Evolutionary conservation across 2,888 invertebrate genomes (phyloP).

Genomic region (Penaeus monodon): DNA sequence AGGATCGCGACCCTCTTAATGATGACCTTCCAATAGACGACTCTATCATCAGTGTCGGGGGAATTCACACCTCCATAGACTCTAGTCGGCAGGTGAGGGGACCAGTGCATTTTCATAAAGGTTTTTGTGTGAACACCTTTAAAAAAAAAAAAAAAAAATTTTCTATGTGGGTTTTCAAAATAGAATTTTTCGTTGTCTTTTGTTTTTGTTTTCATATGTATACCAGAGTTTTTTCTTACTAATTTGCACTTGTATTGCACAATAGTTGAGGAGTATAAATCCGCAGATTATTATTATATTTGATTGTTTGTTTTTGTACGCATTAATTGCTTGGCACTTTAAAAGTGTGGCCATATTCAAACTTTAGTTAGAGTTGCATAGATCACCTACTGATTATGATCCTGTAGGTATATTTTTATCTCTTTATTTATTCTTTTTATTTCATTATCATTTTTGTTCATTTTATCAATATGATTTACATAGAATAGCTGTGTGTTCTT

Average conservation of each 20-base stretch:
- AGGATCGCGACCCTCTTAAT: conserved; percentile 58
- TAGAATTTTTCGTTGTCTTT: neutral
- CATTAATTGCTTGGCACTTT: no score
- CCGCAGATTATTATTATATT: no score
- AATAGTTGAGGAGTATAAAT: neutral
- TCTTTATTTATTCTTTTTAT: neutral
- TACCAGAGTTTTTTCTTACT: conserved; percentile 1
- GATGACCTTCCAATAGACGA: conserved; percentile 62
- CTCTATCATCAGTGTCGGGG: conserved; percentile 43
- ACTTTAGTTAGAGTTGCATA: neutral
- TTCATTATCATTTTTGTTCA: neutral
- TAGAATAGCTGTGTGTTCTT: neutral
- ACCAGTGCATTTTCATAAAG: neutral
- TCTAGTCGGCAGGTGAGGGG: conserved; percentile 46
- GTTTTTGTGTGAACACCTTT: neutral
- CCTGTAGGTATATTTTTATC: neutral
- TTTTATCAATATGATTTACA: neutral
- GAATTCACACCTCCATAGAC: conserved; percentile 55
- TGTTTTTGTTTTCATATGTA: neutral
- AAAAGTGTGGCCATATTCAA: no score
- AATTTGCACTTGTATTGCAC: neutral
- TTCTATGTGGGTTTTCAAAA: neutral
- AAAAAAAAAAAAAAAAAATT: no score
- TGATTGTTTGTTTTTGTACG: no score
- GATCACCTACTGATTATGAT: neutral